Evolutionary conservation across 2,797 vertebrate species (phyloP).

Genomic region (Sarcophilus harrisii): DNA sequence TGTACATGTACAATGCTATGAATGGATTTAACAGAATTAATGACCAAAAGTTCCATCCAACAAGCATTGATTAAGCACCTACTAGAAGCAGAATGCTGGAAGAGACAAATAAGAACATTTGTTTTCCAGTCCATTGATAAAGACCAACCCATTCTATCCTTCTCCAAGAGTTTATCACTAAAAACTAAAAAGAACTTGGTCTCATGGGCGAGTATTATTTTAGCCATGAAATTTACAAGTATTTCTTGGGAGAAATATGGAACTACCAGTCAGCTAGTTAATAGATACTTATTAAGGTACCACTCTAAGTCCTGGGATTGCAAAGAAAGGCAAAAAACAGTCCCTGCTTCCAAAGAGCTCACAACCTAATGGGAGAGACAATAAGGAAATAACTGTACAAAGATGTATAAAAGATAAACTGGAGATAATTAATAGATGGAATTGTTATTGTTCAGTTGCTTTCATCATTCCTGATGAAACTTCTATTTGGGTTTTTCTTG

Average conservation of each 20-base stretch:
- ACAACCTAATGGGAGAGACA: neutral
- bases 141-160: neutral
- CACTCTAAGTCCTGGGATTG: neutral
- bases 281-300: neutral
- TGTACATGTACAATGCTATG: neutral
- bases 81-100: neutral
- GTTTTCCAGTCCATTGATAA: neutral
- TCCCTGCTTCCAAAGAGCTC: neutral
- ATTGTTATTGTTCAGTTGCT: neutral
- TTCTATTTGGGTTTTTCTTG: neutral
- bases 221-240: neutral
- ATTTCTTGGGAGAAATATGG: neutral
- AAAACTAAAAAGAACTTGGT: neutral
- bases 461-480: neutral
- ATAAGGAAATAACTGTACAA: neutral
- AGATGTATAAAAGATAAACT: neutral
- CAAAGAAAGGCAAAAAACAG: neutral
- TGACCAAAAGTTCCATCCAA: neutral
- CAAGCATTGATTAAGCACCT: neutral
- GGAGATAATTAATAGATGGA: neutral
- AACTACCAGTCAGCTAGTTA: neutral
- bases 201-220: neutral
- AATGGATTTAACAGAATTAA: neutral
- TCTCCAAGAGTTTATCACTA: neutral
- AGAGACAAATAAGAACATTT: neutral